Base-by-base conservation (phyloP, 2,113 vertebrate species). In the Halichoerus grypus region DNA sequence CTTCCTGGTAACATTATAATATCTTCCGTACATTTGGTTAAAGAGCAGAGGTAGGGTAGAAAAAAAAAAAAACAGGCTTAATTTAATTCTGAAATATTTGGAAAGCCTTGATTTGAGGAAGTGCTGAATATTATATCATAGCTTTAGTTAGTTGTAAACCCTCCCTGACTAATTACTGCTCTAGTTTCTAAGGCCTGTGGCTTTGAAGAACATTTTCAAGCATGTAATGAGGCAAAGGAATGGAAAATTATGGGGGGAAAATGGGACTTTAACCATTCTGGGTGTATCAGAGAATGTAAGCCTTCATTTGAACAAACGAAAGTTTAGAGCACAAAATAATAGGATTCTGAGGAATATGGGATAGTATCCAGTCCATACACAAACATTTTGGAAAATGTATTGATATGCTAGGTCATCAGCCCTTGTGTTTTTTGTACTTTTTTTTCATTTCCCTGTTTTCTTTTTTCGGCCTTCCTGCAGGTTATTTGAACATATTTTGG, bases 151-250 rank as follows among this genome's bases (percentile, higher is more conserved):
- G 39, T 19, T 80, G 28, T 82, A 86, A 85, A 79, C 42, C 24
- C n/a, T 82, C 42, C 36, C 19, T 13, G 14, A n/a, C 15, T 80
- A 84, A 91, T 55, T 63, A 69, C 13, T 57, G 57, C 53, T 92
- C 19, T 88, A 46, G 28, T 94, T 91, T 88, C 26, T 79, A 85
- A 88, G n/a, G 31, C 74, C 46, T 94, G 65, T 88, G 57, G 33
- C 10, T 92, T 94, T 96, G 63, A 88, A 93, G 33, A 91, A 92
- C 28, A 80, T 91, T 97, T 95, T 83, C 26, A 96, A 85, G 15
- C 39, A 46, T 69, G 33, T 76, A 81, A 71, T 42, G 51, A 95
- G 53, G 81, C 89, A 72, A 63, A 67, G 24, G n/a, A 61, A 65
- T 49, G 69, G 94, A 57, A 94, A 94, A 84, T 69, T 57, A 21